These are phyloP conservation scores for Erebia aethiops DNA, from an alignment of 2,888 invertebrate species.

Conservation along the genomic window DNA sequence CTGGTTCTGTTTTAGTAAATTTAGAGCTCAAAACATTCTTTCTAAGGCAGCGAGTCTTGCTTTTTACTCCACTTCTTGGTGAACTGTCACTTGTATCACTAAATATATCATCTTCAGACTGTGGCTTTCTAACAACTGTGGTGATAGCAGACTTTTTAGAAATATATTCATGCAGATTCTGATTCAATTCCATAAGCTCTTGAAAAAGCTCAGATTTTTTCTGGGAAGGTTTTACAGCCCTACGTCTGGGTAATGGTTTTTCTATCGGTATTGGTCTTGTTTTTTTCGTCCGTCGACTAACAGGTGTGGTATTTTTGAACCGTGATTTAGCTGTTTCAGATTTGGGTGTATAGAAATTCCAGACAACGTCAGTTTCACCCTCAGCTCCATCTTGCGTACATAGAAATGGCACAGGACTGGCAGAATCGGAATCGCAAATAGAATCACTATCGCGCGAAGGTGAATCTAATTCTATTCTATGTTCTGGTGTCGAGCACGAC, in stretches of 20 bases:
- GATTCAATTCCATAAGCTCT: conserved; percentile 73
- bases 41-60: conserved; percentile 62
- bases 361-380: conserved; percentile 76
- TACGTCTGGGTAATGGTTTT: conserved; percentile 62
- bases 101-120: conserved; percentile 72
- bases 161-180: conserved; percentile 69
- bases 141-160: conserved; percentile 52
- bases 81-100: conserved; percentile 64
- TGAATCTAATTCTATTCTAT: conserved; percentile 61
- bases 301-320: conserved; percentile 67
- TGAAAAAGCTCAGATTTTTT: conserved; percentile 69
- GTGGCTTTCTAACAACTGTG: conserved; percentile 48
- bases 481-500: conserved; percentile 74
- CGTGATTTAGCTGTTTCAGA: conserved; percentile 57
- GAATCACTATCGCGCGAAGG: conserved; percentile 75
- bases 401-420: conserved; percentile 75
- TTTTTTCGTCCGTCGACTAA: conserved; percentile 65
- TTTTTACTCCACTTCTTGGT: conserved; percentile 62
- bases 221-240: conserved; percentile 56
- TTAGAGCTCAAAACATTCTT: conserved; percentile 75
- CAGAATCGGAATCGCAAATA: conserved; percentile 68
- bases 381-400: conserved; percentile 79
- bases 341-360: conserved; percentile 80
- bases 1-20: conserved; percentile 65
- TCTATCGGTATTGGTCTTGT: conserved; percentile 55